A percentile compares a stretch with the other conserved stretches of the same genome.
Evolutionary conservation across 2,888 invertebrate species (phyloP).

Genomic region (Hypolimnas misippus): DNA sequence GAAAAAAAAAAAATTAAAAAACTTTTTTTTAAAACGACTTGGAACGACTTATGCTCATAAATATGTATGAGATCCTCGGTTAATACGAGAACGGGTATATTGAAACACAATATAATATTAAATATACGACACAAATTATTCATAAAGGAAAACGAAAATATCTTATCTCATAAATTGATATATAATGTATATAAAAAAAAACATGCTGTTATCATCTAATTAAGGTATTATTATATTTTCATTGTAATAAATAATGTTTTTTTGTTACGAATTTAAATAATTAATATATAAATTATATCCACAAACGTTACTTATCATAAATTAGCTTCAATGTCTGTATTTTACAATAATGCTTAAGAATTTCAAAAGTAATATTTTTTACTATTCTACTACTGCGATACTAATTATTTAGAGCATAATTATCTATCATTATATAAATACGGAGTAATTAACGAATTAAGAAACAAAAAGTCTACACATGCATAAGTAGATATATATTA

Average conservation of each 20-base stretch:
- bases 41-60: constrained; percentile 45
- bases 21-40: constrained; percentile 27
- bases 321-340: background rate
- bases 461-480: too few relatives aligned
- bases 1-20: constrained; percentile 4
- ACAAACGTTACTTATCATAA: background rate
- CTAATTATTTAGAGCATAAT: too few relatives aligned
- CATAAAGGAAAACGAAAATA: constrained; percentile 25
- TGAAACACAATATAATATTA: constrained; percentile 36
- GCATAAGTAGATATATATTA: too few relatives aligned
- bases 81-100: constrained; percentile 43
- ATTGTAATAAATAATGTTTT: constrained; percentile 8
- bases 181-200: constrained; percentile 17
- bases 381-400: too few relatives aligned
- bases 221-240: constrained; percentile 17
- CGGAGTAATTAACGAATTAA: too few relatives aligned
- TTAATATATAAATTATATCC: background rate
- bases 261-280: background rate
- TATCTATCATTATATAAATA: too few relatives aligned
- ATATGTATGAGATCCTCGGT: constrained; percentile 51
- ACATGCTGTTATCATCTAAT: constrained; percentile 18
- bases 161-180: constrained; percentile 26
- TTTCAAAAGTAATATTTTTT: background rate
- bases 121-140: constrained; percentile 27
- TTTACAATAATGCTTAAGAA: background rate